Evolutionary conservation across 2,797 vertebrate species (phyloP), one percentile per base, ranked within the genome.

Genomic region (Galaxias olidus): DNA sequence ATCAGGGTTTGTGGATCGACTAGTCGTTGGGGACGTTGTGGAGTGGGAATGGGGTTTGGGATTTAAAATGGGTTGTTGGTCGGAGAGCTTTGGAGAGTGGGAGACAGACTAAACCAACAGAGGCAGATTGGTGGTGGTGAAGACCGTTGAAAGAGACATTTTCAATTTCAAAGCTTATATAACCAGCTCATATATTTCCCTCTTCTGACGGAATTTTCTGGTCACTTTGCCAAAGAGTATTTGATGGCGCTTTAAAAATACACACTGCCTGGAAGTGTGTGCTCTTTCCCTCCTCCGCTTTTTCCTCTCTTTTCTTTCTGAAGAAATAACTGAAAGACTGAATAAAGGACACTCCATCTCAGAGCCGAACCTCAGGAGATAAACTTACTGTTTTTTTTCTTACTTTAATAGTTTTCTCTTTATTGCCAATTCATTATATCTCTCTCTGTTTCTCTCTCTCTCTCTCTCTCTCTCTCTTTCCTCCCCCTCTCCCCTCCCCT

Each of bases 241-340:
- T 66, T 58, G 9, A 54, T 60, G 61, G 8, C 47, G 49, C 44
- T 56, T 58, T 56, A 61, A 15, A 52, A 65, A 64, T 63, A 10
- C 1, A 40, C 20, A 57, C 12, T 10, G 30, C 61, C 4, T 44
- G 61, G 61, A 10, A 49, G 47, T 61, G 11, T 60, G 40, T 66
- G 41, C 10, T 65, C n/a, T 47, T 59, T 74, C n/a, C n/a, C n/a
- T n/a, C n/a, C n/a, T n/a, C n/a, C n/a, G n/a, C n/a, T n/a, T 72
- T 6, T 70, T 52, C 56, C 65, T 73, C 61, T 68, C 61, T 52
- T 63, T 17, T 17, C 63, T 63, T 72, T 71, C 20, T 66, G 30
- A 65, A 73, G 53, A 63, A 65, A 46, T 66, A 66, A 66, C 44
- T 56, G 19, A 60, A 12, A n/a, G n/a, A n/a, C n/a, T n/a, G n/a